A percentile compares a stretch with the other conserved stretches of the same genome.
These are phyloP conservation scores for Urosaurus nigricauda DNA, from an alignment of 2,797 vertebrate genomes.

Conservation along the genomic window DNA sequence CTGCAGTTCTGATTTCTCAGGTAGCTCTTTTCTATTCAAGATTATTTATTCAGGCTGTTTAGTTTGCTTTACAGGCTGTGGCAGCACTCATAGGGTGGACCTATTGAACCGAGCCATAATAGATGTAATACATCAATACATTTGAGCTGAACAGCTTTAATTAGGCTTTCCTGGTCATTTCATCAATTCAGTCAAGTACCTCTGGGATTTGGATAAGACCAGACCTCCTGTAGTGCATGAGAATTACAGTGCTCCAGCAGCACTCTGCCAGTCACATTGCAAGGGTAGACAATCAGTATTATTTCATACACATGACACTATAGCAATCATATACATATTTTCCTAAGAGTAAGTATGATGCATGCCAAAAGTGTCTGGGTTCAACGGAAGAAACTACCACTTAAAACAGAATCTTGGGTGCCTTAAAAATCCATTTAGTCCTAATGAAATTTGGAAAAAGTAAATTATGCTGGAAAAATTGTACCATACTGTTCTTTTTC, in stretches of 20 bases:
- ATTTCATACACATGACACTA: constrained; percentile 73
- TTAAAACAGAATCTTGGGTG: neutral
- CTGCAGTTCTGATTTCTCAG: constrained; percentile 72
- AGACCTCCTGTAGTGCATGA: constrained; percentile 86
- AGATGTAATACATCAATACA: constrained; percentile 99
- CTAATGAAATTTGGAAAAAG: constrained; percentile 61
- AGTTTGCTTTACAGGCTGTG: constrained; percentile 88
- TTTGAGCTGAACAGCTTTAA: constrained; percentile 99
- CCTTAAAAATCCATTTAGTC: neutral
- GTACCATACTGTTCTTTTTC: constrained; percentile 43
- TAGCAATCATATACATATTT: constrained; percentile 64
- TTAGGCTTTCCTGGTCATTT: constrained; percentile 98
- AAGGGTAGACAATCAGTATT: constrained; percentile 78
- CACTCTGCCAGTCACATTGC: constrained; percentile 73
- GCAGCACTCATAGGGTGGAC: constrained; percentile 88
- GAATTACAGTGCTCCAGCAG: constrained; percentile 82
- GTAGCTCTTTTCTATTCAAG: constrained; percentile 69
- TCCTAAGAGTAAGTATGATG: constrained; percentile 55
- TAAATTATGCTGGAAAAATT: constrained; percentile 38
- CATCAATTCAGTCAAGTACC: constrained; percentile 90
- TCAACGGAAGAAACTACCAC: neutral
- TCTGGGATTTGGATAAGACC: constrained; percentile 87
- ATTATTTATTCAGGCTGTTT: constrained; percentile 98
- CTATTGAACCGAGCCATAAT: constrained; percentile 96
- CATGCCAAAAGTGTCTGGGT: neutral